Conservation (phyloP, 2,797 vertebrate species). For the Hydrophis major region DNA sequence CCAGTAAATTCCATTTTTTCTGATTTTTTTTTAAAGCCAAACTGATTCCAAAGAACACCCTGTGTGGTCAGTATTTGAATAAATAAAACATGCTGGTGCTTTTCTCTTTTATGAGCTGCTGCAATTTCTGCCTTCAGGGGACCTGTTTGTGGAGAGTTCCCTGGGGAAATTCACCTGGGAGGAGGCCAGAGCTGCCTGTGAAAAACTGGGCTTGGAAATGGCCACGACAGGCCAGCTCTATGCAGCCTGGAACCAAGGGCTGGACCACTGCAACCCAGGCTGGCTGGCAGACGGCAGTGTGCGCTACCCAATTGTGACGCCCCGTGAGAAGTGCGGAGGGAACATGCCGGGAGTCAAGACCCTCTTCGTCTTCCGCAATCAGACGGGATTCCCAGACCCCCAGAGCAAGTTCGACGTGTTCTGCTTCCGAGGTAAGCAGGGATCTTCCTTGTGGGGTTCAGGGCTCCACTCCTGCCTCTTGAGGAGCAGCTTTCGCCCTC, state of each 20-base stretch:
- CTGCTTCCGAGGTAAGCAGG: slow-evolving; percentile 85
- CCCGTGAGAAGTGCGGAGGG: slow-evolving; percentile 87
- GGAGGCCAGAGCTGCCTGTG: slow-evolving; percentile 81
- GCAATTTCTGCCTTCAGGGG: slow-evolving; percentile 70
- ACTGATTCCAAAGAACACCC: background rate
- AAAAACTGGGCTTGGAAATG: slow-evolving; percentile 73
- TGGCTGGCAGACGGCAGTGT: slow-evolving; percentile 93
- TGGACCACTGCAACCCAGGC: slow-evolving; percentile 89
- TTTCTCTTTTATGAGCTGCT: background rate
- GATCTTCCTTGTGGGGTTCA: background rate
- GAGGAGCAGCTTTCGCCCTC: background rate
- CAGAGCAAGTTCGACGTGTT: slow-evolving; percentile 83
- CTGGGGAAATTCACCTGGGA: slow-evolving; percentile 78
- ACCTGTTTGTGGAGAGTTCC: slow-evolving; percentile 81
- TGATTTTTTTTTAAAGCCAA: background rate
- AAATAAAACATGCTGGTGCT: background rate
- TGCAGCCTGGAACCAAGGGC: slow-evolving; percentile 85
- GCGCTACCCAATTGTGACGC: slow-evolving; percentile 87
- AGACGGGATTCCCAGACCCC: slow-evolving; percentile 88
- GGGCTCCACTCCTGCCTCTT: background rate
- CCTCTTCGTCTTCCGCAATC: slow-evolving; percentile 87
- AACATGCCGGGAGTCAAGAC: slow-evolving; percentile 86
- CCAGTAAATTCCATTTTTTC: background rate
- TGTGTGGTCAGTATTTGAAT: background rate
- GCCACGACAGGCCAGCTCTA: slow-evolving; percentile 88